phyloP scores from a whole-genome alignment of 2,888 invertebrate genomes.

The Uropetala carovei region DNA sequence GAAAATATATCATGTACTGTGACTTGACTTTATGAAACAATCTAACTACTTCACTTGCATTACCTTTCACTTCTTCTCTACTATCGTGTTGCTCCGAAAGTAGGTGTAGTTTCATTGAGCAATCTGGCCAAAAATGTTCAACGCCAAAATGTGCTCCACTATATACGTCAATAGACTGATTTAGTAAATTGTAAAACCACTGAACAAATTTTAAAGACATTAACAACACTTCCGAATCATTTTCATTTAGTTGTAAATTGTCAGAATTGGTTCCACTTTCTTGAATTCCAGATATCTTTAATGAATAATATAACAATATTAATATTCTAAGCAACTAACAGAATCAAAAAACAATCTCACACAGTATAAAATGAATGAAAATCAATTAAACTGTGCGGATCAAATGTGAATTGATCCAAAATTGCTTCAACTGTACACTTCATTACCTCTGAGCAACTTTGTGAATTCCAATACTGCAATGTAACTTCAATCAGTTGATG shows the following conservation, averaged over 20 bases:
- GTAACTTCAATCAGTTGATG: conserved; percentile 75
- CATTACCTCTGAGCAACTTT: not conserved
- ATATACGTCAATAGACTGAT: conserved; percentile 70
- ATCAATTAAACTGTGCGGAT: not conserved
- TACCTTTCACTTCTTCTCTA: conserved; percentile 71
- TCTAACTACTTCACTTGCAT: conserved; percentile 73
- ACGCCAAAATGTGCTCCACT: conserved; percentile 72
- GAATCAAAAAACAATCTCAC: too few relatives aligned
- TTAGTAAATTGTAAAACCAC: conserved; percentile 79
- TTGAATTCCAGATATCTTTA: conserved; percentile 1
- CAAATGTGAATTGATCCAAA: not conserved
- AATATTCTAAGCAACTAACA: too few relatives aligned
- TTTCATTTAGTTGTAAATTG: conserved; percentile 72
- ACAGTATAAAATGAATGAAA: not conserved
- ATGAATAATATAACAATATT: not conserved
- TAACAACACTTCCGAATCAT: conserved; percentile 69
- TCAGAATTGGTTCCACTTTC: not conserved
- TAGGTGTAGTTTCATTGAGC: conserved; percentile 73
- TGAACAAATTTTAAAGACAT: conserved; percentile 78
- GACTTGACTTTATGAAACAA: conserved; percentile 73
- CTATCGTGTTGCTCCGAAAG: conserved; percentile 70
- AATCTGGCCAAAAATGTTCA: conserved; percentile 79
- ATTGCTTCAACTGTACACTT: not conserved
- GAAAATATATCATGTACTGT: conserved; percentile 78
- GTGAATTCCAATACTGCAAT: conserved; percentile 75